A percentile compares a stretch with the other conserved stretches of the same genome.
Evolutionary conservation across 2,113 vertebrate species (phyloP).

Genomic region (Nicator chloris): DNA sequence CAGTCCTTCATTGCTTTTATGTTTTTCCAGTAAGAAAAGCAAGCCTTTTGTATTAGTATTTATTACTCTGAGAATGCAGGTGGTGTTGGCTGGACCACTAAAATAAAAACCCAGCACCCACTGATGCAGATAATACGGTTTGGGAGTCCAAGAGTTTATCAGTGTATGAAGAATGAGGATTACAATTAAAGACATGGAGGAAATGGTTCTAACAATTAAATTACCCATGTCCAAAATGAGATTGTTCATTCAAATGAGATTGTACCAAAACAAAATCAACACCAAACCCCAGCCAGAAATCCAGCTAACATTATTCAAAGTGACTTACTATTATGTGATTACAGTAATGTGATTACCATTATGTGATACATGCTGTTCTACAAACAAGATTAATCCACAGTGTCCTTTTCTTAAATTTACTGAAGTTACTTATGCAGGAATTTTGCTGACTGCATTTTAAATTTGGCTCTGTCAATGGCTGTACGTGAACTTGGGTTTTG

Average conservation of each 20-base stretch:
- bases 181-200: background rate
- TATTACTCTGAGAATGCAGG: background rate
- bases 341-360: background rate
- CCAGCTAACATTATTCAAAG: background rate
- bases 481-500: background rate
- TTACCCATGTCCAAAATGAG: background rate
- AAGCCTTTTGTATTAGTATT: background rate
- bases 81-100: background rate
- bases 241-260: too few species aligned
- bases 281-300: background rate
- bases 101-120: background rate
- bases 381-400: constrained; percentile 9
- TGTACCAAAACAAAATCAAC: background rate
- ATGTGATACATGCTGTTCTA: background rate
- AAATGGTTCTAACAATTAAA: background rate
- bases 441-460: constrained; percentile 32
- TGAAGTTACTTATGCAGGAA: constrained; percentile 6
- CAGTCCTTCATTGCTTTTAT: background rate
- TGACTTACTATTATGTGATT: background rate
- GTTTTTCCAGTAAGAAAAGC: background rate
- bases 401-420: background rate
- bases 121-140: background rate
- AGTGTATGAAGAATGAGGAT: background rate
- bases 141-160: background rate
- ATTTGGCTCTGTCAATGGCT: background rate